Base-by-base conservation (phyloP, 2,113 vertebrate species). In the Spheniscus mendiculus region DNA sequence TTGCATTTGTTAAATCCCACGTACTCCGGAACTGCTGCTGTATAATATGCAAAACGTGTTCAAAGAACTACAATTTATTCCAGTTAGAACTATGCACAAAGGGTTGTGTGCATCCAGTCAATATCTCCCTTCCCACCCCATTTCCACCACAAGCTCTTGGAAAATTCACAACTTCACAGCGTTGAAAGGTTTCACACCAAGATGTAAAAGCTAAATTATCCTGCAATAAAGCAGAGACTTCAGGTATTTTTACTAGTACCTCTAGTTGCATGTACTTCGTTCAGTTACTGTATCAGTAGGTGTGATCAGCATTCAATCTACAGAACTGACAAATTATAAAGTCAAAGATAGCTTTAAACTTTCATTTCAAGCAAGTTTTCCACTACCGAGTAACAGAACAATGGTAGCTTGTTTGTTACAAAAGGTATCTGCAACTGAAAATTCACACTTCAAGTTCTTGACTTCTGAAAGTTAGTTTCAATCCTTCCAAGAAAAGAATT, bases 171-270 rank as follows among this genome's bases (percentile, higher is more conserved):
- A 92, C 94, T 97, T 83, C 90, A 70, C 87, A 97, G 92, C 56
- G 18, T 38, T 95, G 95, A 89, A 87, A 84, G 83, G 77, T 89
- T 97, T 97, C 95, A 93, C 87, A 59, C 85, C 93, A 32, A 90
- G 62, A 83, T 77, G 44, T 80, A 94, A 95, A 90, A 97, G 80
- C 93, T 93, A 50, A 80, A 40, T 61, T 59, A 32, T 73, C 93
- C 97, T 97, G 97, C 97, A 93, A 65, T 98, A 87, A 98, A 98
- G 97, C 97, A 98, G 97, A 93, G 72, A 77, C 74, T 96, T 96
- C 77, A 50, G 73, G 49, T 84, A 44, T 91, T 83, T 91, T 88
- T 72, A 86, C 83, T 82, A 90, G 47, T 69, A 47, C 76, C 90
- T 89, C 76, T 86, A 80, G 66, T 89, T 97, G 96, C 94, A 97